Evolutionary conservation across 1,140 invertebrate species (phyloP).

Genomic region (Magallana ariakensis): DNA sequence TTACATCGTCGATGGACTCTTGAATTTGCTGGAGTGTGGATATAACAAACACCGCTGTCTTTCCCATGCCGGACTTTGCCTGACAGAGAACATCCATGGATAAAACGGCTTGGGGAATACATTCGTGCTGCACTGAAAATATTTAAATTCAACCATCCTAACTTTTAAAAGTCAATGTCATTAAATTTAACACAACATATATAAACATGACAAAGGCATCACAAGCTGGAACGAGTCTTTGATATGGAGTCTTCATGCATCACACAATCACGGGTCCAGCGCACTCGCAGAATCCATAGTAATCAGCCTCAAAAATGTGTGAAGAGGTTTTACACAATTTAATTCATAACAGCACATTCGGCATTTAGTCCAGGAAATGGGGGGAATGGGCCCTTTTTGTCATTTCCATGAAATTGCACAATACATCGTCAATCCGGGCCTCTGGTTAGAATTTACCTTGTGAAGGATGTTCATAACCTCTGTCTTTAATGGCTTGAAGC

Average conservation of each 20-base stretch:
- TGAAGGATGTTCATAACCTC: constrained; percentile 99
- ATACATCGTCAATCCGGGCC: neutral
- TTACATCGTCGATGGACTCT: constrained; percentile 90
- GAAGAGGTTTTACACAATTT: too few relatives aligned
- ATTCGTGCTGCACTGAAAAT: constrained; percentile 96
- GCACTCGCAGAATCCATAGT: too few relatives aligned
- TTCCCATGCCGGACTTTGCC: constrained; percentile 99
- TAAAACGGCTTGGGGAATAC: constrained; percentile 98
- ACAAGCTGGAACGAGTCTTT: too few relatives aligned
- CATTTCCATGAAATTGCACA: too few relatives aligned
- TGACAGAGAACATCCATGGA: constrained; percentile 99
- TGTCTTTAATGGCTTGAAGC: constrained; percentile 97
- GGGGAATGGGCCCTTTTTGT: too few relatives aligned
- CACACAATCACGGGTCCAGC: too few relatives aligned
- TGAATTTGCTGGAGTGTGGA: constrained; percentile 97
- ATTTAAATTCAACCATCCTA: constrained; percentile 28
- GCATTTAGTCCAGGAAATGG: too few relatives aligned
- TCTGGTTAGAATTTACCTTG: constrained; percentile 86
- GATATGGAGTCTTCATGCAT: too few relatives aligned
- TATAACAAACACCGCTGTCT: constrained; percentile 99
- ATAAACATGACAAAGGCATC: too few relatives aligned
- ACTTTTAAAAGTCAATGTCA: neutral
- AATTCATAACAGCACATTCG: too few relatives aligned
- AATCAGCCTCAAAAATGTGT: too few relatives aligned
- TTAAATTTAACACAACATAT: too few relatives aligned